Evolutionary conservation across 2,888 invertebrate genomes (phyloP), one percentile per base, ranked within the genome.

Genomic region (Aplocera efformata): DNA sequence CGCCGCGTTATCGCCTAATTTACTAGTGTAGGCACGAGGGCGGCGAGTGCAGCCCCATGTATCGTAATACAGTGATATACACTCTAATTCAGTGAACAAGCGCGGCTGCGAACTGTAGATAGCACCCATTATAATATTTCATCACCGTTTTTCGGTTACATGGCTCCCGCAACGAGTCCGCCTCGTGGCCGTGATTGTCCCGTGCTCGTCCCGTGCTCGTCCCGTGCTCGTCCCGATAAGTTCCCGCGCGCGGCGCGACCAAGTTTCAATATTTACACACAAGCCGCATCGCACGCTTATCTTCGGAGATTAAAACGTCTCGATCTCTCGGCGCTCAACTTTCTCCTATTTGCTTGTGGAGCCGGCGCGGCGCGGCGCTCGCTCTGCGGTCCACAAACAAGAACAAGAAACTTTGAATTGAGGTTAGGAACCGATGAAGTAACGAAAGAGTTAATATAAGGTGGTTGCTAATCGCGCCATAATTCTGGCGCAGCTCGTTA

Each of bases 351-450:
- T 68, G 70, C 73, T 76, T 70, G 60, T 54, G 54, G 38, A 63
- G 70, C 63, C 67, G 13, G 13, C 13, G 13, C 13, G 8, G 34
- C 27, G 11, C 27, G 27, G 27, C 8, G 22, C 22, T 3, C 8
- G 6, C 26, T 24, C 20, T 22, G 6, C 10, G 23, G 27, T 71
- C 70, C 63, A 71, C 73, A 72, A 76, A 74, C 65, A 64, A 68
- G 74, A 76, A 71, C 76, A 73, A 60, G 61, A 57, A 74, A 72
- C 61, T 76, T 64, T 46, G 67, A 71, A 76, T 67, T 64, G 59
- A 67, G 66, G 73, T 76, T n/a, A 70, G 59, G 53, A 65, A 68
- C 66, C 74, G 67, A 74, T 74, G 72, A 71, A 71, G 67, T 61
- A 66, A 60, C 51, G 63, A 70, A 63, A 59, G 64, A 70, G 63